Evolutionary conservation across 2,113 vertebrate genomes (phyloP).

Genomic region (Megaleporinus macrocephalus): DNA sequence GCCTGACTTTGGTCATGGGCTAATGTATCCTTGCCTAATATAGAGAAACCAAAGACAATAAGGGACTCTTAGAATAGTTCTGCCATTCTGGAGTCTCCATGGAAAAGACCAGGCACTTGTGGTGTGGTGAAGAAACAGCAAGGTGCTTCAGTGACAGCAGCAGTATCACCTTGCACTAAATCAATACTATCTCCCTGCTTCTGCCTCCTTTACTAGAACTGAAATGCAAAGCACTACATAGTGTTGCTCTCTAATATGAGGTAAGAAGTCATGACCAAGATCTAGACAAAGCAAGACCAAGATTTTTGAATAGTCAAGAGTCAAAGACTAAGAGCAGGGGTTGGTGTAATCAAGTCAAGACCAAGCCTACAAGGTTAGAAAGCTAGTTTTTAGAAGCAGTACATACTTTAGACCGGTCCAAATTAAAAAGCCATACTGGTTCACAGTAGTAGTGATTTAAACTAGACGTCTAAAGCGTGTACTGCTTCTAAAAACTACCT

Average conservation of each 20-base stretch:
- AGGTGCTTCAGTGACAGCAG: constrained; percentile 24
- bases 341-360: too few species aligned
- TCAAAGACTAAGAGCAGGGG: too few species aligned
- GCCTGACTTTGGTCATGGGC: constrained; percentile 61
- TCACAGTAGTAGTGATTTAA: too few species aligned
- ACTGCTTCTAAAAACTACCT: too few species aligned
- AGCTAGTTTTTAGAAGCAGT: too few species aligned
- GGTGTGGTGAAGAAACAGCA: constrained; percentile 30
- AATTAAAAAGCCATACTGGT: too few species aligned
- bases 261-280: background rate
- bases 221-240: background rate
- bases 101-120: constrained; percentile 41
- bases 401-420: too few species aligned
- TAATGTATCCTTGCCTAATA: constrained; percentile 65
- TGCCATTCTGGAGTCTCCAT: constrained; percentile 42
- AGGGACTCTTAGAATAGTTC: constrained; percentile 60
- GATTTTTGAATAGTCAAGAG: too few species aligned
- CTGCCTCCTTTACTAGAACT: constrained; percentile 17
- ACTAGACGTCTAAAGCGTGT: too few species aligned
- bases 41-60: constrained; percentile 61
- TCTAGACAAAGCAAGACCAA: too few species aligned
- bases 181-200: constrained; percentile 43
- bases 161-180: constrained; percentile 46
- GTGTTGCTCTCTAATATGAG: background rate
- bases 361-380: too few species aligned